phyloP scores from a whole-genome alignment of 2,888 invertebrate species.

The Caenorhabditis sp. region DNA sequence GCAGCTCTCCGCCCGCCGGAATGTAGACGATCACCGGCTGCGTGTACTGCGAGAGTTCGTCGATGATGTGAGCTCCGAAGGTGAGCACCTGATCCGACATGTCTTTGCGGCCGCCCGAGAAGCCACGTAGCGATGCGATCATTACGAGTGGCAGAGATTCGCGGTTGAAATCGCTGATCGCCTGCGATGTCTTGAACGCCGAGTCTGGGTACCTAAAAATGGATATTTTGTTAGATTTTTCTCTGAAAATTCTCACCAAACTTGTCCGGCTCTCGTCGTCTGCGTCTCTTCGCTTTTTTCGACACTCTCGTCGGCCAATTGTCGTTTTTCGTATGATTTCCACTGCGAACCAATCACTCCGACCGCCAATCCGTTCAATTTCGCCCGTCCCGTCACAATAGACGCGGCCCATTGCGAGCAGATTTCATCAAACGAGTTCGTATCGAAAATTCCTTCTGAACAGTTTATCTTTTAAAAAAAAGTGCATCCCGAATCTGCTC shows the following conservation, averaged over 20 bases:
- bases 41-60: constrained; percentile 90
- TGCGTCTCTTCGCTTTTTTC: constrained; percentile 30
- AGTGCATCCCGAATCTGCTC: not conserved
- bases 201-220: constrained; percentile 92
- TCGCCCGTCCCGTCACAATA: constrained; percentile 88
- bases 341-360: constrained; percentile 99
- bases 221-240: not conserved
- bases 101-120: constrained; percentile 99
- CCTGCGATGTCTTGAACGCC: constrained; percentile 97
- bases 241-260: constrained; percentile 85
- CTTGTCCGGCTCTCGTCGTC: constrained; percentile 87
- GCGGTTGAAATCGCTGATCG: constrained; percentile 94
- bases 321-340: constrained; percentile 91
- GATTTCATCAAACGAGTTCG: constrained; percentile 86
- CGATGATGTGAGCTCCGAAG: constrained; percentile 98
- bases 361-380: constrained; percentile 96
- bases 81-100: constrained; percentile 98
- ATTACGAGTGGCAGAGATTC: constrained; percentile 97
- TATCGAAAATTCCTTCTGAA: constrained; percentile 91
- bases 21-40: constrained; percentile 93
- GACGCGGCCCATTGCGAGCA: constrained; percentile 98
- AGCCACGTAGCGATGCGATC: constrained; percentile 99
- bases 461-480: too few relatives aligned
- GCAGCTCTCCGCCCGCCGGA: constrained; percentile 94
- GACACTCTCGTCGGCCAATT: constrained; percentile 97